A percentile compares a stretch with the other conserved stretches of the same genome.
These are phyloP conservation scores for Oxyteleia sp. DNA, from an alignment of 2,888 invertebrate genomes.

Conservation along the genomic window DNA sequence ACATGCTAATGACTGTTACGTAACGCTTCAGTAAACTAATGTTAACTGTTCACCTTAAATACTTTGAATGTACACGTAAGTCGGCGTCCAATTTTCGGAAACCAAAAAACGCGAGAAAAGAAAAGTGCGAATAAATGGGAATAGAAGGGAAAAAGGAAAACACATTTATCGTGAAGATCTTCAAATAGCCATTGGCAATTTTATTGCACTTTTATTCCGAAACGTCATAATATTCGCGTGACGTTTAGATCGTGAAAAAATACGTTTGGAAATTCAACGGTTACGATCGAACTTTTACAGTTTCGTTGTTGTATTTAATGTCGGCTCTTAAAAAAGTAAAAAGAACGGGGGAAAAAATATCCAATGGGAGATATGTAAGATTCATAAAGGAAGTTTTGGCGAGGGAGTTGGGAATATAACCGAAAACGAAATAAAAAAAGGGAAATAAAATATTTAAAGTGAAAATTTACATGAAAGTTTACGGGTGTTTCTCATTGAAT, in stretches of 20 bases:
- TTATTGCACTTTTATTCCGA: constrained; percentile 3
- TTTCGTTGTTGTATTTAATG: constrained; percentile 13
- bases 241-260: constrained; percentile 2
- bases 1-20: constrained; percentile 27
- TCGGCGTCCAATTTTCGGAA: constrained; percentile 3
- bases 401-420: background rate
- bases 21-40: constrained; percentile 2
- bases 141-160: too few species aligned
- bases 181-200: background rate
- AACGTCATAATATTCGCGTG: constrained; percentile 3
- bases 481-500: background rate
- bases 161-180: background rate
- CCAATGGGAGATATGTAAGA: constrained; percentile 3
- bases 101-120: background rate
- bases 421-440: background rate
- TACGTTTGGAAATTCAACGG: constrained; percentile 11
- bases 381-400: constrained; percentile 10
- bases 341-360: background rate
- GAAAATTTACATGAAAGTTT: constrained; percentile 7
- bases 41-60: constrained; percentile 11
- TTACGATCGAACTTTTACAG: constrained; percentile 12
- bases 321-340: constrained; percentile 3
- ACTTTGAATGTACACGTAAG: background rate
- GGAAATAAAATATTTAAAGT: constrained; percentile 7
- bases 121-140: too few species aligned